These are phyloP conservation scores for Theropithecus gelada DNA, from an alignment of 2,113 vertebrate species.

Conservation along the genomic window DNA sequence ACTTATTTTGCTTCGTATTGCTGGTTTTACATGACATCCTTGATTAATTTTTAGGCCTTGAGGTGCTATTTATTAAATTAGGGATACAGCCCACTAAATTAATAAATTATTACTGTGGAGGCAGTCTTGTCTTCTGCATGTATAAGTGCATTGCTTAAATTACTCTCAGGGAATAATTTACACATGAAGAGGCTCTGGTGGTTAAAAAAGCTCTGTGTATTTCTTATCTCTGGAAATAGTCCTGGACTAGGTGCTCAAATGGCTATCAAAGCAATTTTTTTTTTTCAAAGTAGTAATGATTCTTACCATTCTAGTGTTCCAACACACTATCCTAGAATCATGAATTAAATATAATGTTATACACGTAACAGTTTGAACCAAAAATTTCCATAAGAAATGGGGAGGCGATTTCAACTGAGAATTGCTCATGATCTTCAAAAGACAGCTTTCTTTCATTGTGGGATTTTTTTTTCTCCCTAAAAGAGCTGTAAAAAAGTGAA, in stretches of 20 bases:
- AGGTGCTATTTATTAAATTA: conserved; percentile 70
- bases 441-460: conserved; percentile 11
- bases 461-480: background rate
- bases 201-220: conserved; percentile 38
- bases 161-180: conserved; percentile 69
- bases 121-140: conserved; percentile 52
- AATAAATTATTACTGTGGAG: conserved; percentile 63
- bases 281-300: conserved; percentile 29
- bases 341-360: conserved; percentile 42
- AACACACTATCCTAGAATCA: conserved; percentile 1
- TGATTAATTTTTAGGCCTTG: conserved; percentile 64
- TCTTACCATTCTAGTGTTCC: conserved; percentile 3
- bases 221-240: conserved; percentile 57
- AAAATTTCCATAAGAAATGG: conserved; percentile 33
- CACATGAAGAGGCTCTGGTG: conserved; percentile 59
- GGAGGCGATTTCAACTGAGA: background rate
- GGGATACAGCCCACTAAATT: conserved; percentile 61
- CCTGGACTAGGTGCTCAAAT: conserved; percentile 38
- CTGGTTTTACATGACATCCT: conserved; percentile 39
- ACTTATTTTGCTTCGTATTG: conserved; percentile 47
- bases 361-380: conserved; percentile 39
- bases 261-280: conserved; percentile 37
- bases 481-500: conserved; percentile 27
- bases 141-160: conserved; percentile 59
- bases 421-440: conserved; percentile 33